Base-by-base conservation (phyloP, 2,797 vertebrate genomes). In the Onychomys leucogaster region DNA sequence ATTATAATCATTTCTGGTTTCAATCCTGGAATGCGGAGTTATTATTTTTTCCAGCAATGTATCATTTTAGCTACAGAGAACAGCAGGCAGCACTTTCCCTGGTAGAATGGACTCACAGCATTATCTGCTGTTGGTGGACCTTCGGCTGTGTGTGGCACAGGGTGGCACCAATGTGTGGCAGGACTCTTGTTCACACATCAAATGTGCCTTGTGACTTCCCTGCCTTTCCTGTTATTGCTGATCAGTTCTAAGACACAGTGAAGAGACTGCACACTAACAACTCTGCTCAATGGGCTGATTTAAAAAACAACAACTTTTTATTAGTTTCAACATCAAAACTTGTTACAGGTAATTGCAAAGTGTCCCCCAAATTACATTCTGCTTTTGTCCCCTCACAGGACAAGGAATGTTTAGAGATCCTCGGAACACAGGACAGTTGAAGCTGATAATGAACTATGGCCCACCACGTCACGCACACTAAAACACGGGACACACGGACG, bases 291-390 rank as follows among this genome's bases (percentile, higher is more conserved):
- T 52, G n/a, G 52, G 32, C 17, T 43, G 65, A 93, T 97, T 61
- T 17, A 76, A 71, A 94, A 91, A 61, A 87, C 32, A 41, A 55
- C 46, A 46, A 97, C 94, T 97, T 96, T 96, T 90, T 94, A 95
- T 97, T 94, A 80, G 89, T 93, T 97, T 96, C 92, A 94, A 97
- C 97, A 98, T 98, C 95, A 95, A 96, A 97, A 95, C n/a, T 65
- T 84, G 59, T 97, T 96, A 96, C 63, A 61, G 59, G 81, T 88
- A 94, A 95, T 94, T 96, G 97, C 1, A 11, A 94, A 86, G 27
- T 61, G 69, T 87, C 23, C 57, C 6, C 57, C 61, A 92, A 76
- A 73, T 71, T 57, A 93, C 63, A 37, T 92, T 94, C 57, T 82
- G 95, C 91, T 94, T 95, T 71, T 92, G 91, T 97, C 69, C 84